These are phyloP conservation scores for Eulimnadia texana DNA, from an alignment of 1,140 invertebrate genomes.

Conservation along the genomic window DNA sequence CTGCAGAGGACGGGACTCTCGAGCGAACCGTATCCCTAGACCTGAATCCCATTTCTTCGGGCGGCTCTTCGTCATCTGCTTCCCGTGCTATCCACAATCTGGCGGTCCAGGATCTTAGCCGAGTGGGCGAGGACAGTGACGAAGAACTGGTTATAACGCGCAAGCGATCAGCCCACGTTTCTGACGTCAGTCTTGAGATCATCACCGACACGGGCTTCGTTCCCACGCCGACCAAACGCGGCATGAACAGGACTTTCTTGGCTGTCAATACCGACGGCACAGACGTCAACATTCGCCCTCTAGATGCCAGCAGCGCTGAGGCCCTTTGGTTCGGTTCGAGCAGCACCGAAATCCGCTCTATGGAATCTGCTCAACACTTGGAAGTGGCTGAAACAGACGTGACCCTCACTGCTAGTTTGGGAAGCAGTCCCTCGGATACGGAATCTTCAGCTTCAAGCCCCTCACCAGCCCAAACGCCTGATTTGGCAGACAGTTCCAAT, in stretches of 20 bases:
- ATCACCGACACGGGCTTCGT: neutral
- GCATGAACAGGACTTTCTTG: neutral
- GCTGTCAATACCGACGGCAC: neutral
- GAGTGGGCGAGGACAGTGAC: slow-evolving; percentile 10
- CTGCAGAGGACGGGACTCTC: slow-evolving; percentile 36
- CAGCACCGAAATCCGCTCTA: neutral
- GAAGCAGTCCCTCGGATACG: slow-evolving; percentile 5
- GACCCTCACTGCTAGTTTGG: slow-evolving; percentile 6
- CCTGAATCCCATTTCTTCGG: slow-evolving; percentile 29
- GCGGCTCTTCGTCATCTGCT: neutral
- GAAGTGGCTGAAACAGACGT: neutral
- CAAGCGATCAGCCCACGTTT: neutral
- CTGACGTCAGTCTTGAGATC: slow-evolving; percentile 1
- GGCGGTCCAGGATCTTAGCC: slow-evolving; percentile 12
- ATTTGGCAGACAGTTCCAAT: neutral
- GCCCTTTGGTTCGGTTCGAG: neutral
- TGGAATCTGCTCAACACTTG: neutral
- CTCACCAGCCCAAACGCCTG: neutral
- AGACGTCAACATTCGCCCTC: neutral
- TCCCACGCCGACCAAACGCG: neutral
- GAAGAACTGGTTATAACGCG: neutral
- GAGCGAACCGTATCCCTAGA: slow-evolving; percentile 69
- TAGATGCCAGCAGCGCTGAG: neutral
- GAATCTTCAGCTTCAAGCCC: neutral
- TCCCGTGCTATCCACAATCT: slow-evolving; percentile 7